Conservation (phyloP, 1,140 invertebrate genomes). For the Maniola jurtina region DNA sequence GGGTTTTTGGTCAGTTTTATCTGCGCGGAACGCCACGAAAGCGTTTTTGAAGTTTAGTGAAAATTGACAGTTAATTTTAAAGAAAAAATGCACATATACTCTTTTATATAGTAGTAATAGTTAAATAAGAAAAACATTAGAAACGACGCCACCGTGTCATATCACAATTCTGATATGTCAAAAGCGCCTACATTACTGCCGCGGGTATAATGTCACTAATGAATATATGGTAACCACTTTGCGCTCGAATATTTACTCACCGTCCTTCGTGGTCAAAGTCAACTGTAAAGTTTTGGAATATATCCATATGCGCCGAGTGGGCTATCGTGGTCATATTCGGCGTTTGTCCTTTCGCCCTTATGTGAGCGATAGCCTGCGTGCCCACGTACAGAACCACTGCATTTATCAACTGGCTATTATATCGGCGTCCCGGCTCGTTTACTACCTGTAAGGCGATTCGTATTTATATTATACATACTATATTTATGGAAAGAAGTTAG, state of each 20-base stretch:
- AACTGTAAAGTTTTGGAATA: constrained; percentile 99
- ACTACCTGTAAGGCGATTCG: constrained; percentile 65
- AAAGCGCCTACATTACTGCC: too few species aligned
- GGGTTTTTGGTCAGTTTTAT: too few species aligned
- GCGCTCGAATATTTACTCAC: constrained; percentile 33
- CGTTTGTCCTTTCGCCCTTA: constrained; percentile 91
- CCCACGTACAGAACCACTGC: constrained; percentile 98
- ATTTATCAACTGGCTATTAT: constrained; percentile 98
- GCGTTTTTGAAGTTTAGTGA: too few species aligned
- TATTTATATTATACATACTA: too few species aligned
- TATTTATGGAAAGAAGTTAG: too few species aligned
- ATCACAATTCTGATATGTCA: too few species aligned
- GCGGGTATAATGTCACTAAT: not conserved
- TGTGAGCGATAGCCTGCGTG: constrained; percentile 95
- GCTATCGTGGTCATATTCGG: constrained; percentile 98
- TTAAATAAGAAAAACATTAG: too few species aligned
- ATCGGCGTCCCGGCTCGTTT: constrained; percentile 92
- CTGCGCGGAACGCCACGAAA: too few species aligned
- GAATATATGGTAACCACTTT: not conserved
- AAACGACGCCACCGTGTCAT: too few species aligned
- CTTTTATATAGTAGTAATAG: too few species aligned
- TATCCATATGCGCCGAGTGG: constrained; percentile 99
- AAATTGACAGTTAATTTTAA: too few species aligned
- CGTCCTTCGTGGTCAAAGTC: constrained; percentile 98
- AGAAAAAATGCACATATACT: too few species aligned